Conservation (phyloP, 2,113 vertebrate species). For the Catharus bicknelli region DNA sequence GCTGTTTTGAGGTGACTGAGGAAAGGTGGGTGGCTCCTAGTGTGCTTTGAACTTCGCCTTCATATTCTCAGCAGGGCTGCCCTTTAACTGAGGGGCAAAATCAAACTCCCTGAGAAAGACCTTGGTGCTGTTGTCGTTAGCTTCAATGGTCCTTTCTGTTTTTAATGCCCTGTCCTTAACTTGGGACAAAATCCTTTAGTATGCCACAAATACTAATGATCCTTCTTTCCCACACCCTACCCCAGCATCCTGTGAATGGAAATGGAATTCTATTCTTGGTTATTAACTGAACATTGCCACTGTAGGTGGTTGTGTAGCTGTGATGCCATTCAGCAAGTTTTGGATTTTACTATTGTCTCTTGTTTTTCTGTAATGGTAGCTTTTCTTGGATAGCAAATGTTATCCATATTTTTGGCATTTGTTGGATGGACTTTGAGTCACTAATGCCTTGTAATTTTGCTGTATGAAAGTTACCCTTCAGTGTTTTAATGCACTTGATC, state of each 20-base stretch:
- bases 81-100: background rate
- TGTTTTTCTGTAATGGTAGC: background rate
- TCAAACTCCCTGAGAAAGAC: background rate
- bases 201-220: background rate
- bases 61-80: background rate
- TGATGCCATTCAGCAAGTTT: background rate
- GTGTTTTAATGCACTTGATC: background rate
- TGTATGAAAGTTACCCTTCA: background rate
- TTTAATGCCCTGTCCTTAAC: background rate
- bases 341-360: background rate
- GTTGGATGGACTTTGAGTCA: background rate
- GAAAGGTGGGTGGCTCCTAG: background rate
- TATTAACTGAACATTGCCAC: background rate
- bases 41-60: background rate
- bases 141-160: background rate
- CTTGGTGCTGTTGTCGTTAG: background rate
- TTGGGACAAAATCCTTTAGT: background rate
- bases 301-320: background rate
- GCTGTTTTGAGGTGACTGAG: background rate
- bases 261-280: background rate
- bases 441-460: background rate
- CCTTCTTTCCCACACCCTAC: background rate
- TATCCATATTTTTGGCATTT: background rate
- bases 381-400: background rate
- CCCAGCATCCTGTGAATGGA: background rate